Evolutionary conservation across 2,797 vertebrate species (phyloP).

Genomic region (Sparus aurata): DNA sequence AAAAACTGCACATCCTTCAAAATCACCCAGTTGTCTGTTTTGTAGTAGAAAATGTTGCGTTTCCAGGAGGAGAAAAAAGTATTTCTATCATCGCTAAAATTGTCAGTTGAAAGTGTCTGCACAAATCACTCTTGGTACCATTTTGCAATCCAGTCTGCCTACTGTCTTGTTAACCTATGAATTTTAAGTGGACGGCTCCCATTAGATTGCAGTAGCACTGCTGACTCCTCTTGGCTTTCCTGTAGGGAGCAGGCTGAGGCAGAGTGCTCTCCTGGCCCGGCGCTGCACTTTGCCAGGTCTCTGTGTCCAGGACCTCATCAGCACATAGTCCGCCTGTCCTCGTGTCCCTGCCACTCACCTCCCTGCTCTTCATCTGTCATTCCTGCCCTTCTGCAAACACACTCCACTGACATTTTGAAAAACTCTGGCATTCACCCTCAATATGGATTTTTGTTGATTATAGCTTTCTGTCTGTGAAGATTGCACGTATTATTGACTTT

Average conservation of each 20-base stretch:
- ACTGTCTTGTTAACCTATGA: constrained; percentile 76
- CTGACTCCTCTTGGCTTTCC: constrained; percentile 76
- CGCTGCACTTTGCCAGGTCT: constrained; percentile 74
- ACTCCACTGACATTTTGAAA: constrained; percentile 88
- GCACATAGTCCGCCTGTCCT: constrained; percentile 76
- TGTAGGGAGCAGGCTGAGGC: constrained; percentile 67
- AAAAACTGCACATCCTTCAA: constrained; percentile 45
- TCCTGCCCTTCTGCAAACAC: constrained; percentile 88
- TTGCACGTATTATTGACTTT: constrained; percentile 87
- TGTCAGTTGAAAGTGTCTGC: constrained; percentile 64
- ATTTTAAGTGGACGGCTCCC: constrained; percentile 72
- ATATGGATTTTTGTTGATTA: constrained; percentile 89
- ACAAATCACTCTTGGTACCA: constrained; percentile 61
- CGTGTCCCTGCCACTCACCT: constrained; percentile 75
- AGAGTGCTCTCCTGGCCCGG: constrained; percentile 67
- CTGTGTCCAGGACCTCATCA: constrained; percentile 81
- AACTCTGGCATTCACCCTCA: constrained; percentile 88
- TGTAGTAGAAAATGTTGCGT: constrained; percentile 54
- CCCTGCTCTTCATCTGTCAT: constrained; percentile 85
- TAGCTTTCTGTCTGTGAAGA: constrained; percentile 85
- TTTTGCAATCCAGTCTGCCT: constrained; percentile 65
- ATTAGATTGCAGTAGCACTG: constrained; percentile 64
- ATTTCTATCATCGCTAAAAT: constrained; percentile 67
- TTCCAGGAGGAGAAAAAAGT: constrained; percentile 58
- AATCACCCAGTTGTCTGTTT: constrained; percentile 63